Conservation (phyloP, 2,113 vertebrate genomes). For the Protomyctophum bolini region DNA sequence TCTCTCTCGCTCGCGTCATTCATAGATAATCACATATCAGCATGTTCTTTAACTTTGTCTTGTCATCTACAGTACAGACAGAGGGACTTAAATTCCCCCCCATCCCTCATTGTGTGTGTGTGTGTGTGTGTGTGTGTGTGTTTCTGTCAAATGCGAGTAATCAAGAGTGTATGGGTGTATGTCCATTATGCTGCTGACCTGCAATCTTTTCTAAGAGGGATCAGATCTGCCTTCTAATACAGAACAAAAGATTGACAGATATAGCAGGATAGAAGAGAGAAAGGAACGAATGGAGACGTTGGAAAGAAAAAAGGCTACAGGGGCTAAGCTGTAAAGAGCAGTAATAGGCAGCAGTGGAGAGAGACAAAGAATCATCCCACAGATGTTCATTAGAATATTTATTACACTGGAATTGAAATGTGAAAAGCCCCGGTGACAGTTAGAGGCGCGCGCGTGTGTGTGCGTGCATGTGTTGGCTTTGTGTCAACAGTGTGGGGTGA, state of each 20-base stretch:
- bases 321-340: too few species aligned
- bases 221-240: neutral
- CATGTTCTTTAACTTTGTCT: neutral
- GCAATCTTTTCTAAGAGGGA: neutral
- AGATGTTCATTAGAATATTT: slow-evolving; percentile 66
- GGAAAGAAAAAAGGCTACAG: neutral
- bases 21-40: too few species aligned
- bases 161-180: slow-evolving; percentile 2
- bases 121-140: slow-evolving; percentile 12
- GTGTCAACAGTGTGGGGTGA: slow-evolving; percentile 43
- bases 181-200: neutral
- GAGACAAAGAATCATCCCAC: slow-evolving; percentile 29
- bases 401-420: slow-evolving; percentile 50
- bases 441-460: slow-evolving; percentile 9
- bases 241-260: neutral
- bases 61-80: neutral
- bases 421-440: slow-evolving; percentile 9
- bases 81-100: too few species aligned
- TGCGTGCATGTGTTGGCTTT: slow-evolving; percentile 26
- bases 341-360: neutral
- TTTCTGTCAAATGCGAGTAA: neutral
- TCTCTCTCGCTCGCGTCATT: neutral
- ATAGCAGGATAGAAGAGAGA: neutral
- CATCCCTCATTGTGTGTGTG: neutral
- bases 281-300: neutral